Base-by-base conservation (phyloP, 2,888 invertebrate genomes). In the Tridacna crocea region DNA sequence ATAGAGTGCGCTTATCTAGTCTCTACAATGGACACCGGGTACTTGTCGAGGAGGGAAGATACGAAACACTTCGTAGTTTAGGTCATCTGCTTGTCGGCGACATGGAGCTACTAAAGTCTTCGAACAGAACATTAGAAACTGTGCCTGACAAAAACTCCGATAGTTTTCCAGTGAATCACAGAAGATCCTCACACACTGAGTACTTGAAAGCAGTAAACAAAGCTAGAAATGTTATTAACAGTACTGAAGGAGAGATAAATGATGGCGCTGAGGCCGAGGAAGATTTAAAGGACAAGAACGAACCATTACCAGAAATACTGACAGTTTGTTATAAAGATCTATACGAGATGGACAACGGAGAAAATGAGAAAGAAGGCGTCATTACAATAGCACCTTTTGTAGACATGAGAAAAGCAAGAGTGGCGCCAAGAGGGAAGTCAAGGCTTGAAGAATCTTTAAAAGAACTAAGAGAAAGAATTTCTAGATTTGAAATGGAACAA, bases 401-500 rank as follows among this genome's bases (percentile, higher is more conserved):
- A 17, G 70, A 70, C 22, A 70, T 70, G 19, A 48, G 51, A 17
- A 70, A 51, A 51, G 70, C 55, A 8, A n/a, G 51, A 17, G 70
- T 70, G 48, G 24, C 70, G 46, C 24, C 68, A 55, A 11, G 47
- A 1, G 61, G 74, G 8, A n/a, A 19, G 22, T 61, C 47, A 17
- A 60, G 24, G 22, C 47, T 68, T 6, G 77, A 80, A 24, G 70
- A 70, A 36, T 27, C 75, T 13, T 24, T 73, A 4, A 66, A 48
- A 17, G 66, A 65, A 3, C 36, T 75, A 22, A 65, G 65, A 36
- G 78, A 78, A 22, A 75, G 72, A 27, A 65, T 78, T 0, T 73
- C 78, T 12, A 75, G 66, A 66, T 79, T 78, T 72, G 72, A 79
- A 22, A 58, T 47, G 0, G 61, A 60, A 61, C 46, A 70, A 8